Percentiles rank a stretch among this genome's conserved stretches.
phyloP scores from a whole-genome alignment of 2,113 vertebrate species.

The Chionomys nivalis region DNA sequence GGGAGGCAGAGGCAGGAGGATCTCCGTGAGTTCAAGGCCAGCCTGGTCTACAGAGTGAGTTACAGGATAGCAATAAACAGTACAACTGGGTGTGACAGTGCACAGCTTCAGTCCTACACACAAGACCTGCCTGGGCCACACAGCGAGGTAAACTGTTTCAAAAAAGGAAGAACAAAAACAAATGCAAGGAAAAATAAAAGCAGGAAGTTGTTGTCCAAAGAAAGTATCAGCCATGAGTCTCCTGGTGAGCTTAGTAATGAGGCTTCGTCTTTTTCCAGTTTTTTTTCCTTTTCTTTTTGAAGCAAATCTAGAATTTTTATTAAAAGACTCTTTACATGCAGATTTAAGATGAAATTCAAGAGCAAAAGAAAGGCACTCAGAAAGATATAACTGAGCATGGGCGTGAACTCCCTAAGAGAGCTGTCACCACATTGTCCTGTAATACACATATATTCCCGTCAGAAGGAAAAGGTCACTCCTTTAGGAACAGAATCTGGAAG shows the following conservation, averaged over 20 bases:
- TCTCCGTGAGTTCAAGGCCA: not conserved
- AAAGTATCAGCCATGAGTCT: not conserved
- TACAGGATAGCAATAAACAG: not conserved
- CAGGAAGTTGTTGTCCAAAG: not conserved
- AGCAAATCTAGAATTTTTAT: not conserved
- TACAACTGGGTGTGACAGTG: not conserved
- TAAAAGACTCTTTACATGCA: not conserved
- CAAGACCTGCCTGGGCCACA: not conserved
- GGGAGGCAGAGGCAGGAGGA: not conserved
- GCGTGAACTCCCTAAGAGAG: not conserved
- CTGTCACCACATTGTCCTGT: not conserved
- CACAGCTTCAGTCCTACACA: not conserved
- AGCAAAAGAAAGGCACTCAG: not conserved
- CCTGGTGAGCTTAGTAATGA: not conserved
- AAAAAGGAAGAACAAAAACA: not conserved
- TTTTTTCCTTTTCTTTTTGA: not conserved
- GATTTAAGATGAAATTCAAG: not conserved
- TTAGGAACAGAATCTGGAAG: not conserved
- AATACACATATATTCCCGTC: not conserved
- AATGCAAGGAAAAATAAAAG: not conserved
- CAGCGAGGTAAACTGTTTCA: not conserved
- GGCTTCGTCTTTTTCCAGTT: slow-evolving; percentile 24
- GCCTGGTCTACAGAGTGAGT: not conserved
- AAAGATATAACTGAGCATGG: not conserved
- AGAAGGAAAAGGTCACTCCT: not conserved